A percentile compares a stretch with the other conserved stretches of the same genome.
Conservation (phyloP, 2,113 vertebrate genomes). For the Neolamprologus caudopunctatus region DNA sequence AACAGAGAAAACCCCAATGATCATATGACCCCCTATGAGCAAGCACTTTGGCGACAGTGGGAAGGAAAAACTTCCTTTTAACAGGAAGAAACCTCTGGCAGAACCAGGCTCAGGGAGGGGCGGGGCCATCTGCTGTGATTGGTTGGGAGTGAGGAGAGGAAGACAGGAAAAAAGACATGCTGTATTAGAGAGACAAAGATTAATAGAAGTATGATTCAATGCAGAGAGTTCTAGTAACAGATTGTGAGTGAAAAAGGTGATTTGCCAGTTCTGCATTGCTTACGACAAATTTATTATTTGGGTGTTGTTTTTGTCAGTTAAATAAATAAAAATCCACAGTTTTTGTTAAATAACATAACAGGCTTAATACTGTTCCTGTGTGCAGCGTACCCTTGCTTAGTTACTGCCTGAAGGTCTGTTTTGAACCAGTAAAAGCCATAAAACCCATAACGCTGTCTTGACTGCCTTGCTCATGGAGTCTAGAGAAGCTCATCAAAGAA, state of each 20-base stretch:
- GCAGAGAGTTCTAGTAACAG: background rate
- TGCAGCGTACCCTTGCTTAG: background rate
- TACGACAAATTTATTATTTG: background rate
- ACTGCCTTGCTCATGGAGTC: background rate
- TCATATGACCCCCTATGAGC: background rate
- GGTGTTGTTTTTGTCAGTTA: background rate
- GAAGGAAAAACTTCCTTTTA: background rate
- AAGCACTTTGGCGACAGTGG: background rate
- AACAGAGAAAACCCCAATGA: background rate
- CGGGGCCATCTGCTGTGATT: fast-evolving
- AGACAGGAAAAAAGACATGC: background rate
- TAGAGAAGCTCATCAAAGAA: background rate
- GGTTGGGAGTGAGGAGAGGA: background rate
- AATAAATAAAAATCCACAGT: background rate
- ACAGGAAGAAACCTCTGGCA: fast-evolving
- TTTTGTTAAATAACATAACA: background rate
- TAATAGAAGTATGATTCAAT: background rate
- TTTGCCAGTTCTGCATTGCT: background rate
- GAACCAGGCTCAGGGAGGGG: background rate
- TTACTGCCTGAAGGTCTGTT: background rate
- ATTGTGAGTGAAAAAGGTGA: fast-evolving
- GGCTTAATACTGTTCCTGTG: background rate
- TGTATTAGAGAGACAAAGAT: background rate
- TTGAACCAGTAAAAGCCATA: background rate
- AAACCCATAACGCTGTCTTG: background rate